Evolutionary conservation across 2,797 vertebrate species (phyloP).

Genomic region (Molossus molossus): DNA sequence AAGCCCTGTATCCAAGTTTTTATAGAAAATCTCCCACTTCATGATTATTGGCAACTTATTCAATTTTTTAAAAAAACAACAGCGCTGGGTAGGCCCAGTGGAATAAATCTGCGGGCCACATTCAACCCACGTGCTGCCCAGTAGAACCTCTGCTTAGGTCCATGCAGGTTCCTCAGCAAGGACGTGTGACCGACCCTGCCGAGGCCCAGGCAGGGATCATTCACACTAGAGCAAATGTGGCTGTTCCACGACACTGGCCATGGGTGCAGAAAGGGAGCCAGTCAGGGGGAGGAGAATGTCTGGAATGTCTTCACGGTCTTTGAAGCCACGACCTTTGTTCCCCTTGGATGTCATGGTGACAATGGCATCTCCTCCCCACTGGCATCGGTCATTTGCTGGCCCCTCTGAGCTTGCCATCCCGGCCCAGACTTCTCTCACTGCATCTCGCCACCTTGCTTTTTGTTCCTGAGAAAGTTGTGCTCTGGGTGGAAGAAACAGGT

Average conservation of each 20-base stretch:
- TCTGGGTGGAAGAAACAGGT: not conserved
- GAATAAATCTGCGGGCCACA: not conserved
- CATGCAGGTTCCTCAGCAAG: not conserved
- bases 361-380: not conserved
- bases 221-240: not conserved
- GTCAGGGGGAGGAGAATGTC: not conserved
- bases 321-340: not conserved
- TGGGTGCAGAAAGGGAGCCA: not conserved
- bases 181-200: not conserved
- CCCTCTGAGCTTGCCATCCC: not conserved
- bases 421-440: not conserved
- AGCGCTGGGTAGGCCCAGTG: not conserved
- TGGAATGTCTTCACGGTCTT: not conserved
- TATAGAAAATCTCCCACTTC: not conserved
- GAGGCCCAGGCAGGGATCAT: not conserved
- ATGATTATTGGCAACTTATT: not conserved
- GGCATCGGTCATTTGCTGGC: not conserved
- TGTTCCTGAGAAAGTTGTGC: not conserved
- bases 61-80: not conserved
- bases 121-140: not conserved
- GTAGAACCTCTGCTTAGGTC: not conserved
- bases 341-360: accelerated
- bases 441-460: not conserved
- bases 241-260: not conserved
- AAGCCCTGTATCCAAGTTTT: not conserved